Evolutionary conservation across 2,888 invertebrate genomes (phyloP), one percentile per base, ranked within the genome.

Genomic region (Philonicus albiceps): DNA sequence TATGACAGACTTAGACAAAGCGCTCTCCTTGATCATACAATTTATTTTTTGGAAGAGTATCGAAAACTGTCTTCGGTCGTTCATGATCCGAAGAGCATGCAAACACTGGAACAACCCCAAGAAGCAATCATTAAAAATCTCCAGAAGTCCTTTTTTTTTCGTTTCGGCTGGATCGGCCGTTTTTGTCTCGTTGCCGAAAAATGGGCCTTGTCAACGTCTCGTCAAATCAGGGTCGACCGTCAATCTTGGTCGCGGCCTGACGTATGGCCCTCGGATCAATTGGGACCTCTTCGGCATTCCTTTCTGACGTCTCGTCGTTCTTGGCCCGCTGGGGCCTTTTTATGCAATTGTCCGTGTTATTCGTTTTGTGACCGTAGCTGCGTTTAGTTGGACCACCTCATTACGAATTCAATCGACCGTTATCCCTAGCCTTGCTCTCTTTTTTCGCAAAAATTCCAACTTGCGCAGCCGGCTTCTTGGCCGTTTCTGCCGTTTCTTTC

Each of bases 251-350:
- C 43, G 53, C 34, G 19, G 34, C 34, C 73, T 85, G 37, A 75
- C 75, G 53, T 49, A 75, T 75, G 75, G 30, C 55, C 27, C 53
- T 85, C 49, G 53, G 30, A 75, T 85, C 85, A 31, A 74, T 75
- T 85, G 74, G 34, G 40, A 85, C 34, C 53, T 85, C 85, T 85
- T 75, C 85, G 74, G 85, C 85, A 85, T 85, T 75, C 85, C 85
- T 85, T 75, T 85, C 34, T 85, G 85, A 85, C 85, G 53, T 85
- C 31, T 75, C 43, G 53, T 85, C 40, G 55, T 64, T 72, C 83
- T 72, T 27, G 64, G 37, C 34, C 43, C 37, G 43, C 49, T 75
- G 34, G 7, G 22, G 37, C 19, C 22, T 75, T 75, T 84, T 84
- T 84, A 49, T 75, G 49, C 34, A 30, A 43, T 74, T 43, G 19